Base-by-base conservation (phyloP, 2,888 invertebrate species). In the Microchrysa polita region DNA sequence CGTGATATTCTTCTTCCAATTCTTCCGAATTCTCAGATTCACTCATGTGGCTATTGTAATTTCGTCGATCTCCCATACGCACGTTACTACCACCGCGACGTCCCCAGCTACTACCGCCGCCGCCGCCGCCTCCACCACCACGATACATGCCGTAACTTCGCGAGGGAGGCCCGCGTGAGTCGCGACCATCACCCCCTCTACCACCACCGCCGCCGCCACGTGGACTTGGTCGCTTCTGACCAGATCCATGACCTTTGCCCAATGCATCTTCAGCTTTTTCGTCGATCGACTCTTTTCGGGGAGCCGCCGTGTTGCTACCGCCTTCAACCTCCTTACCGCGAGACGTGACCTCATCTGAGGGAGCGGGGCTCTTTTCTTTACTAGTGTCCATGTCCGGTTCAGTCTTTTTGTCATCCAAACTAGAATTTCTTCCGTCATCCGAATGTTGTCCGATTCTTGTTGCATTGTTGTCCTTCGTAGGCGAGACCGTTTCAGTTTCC, bases 11-110 rank as follows among this genome's bases (percentile, higher is more conserved):
- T 76, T 93, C 93, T 1, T 90, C 90, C 22, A 93, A 92, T 48
- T 90, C 90, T 79, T 93, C 93, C 0, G 92, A 92, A 55, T 83
- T 82, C 80, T 93, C 93, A 14, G 92, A 91, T 65, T 87, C 87
- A 55, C 86, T 86, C 79, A 86, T 87, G 27, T 87, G 87, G 16
- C 86, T 85, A 63, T 86, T 85, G 76, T 78, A 85, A 74, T 82
- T 80, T 2, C 73, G 34, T 23, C 73, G 34, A 5, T 69, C 73
- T 10, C 72, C 72, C 72, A 72, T 72, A 16, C 72, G 60, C 34
- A 60, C 27, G 20, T 48, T 44, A 42, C 80, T 78, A 57, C 87
- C 82, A 86, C 87, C 80, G 72, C 82, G 79, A 55, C 79, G 79
- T 73, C 81, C 80, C 80, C 83, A 81, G 73, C 81, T 79, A 48